These are phyloP conservation scores for Lottia scabra DNA, from an alignment of 2,888 invertebrate species.

Conservation along the genomic window DNA sequence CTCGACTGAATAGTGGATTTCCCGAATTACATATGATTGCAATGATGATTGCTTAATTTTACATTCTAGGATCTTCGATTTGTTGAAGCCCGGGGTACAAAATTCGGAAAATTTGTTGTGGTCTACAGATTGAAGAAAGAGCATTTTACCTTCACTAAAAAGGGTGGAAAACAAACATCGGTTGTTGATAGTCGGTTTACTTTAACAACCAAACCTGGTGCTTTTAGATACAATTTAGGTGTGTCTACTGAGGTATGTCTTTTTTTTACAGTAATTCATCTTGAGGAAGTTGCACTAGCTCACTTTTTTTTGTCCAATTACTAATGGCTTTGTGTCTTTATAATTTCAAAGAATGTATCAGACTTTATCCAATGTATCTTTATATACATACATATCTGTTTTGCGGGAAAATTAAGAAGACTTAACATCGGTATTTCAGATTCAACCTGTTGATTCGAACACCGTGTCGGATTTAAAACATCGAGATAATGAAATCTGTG, in stretches of 20 bases:
- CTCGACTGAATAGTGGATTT: no score
- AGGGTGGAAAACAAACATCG: conserved; percentile 53
- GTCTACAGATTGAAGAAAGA: conserved; percentile 52
- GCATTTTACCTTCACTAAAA: conserved; percentile 38
- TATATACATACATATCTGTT: no score
- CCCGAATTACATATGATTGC: no score
- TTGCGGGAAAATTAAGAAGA: no score
- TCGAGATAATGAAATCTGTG: conserved; percentile 41
- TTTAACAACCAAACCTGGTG: conserved; percentile 44
- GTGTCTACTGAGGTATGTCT: conserved; percentile 50
- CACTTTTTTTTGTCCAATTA: no score
- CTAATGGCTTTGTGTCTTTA: no score
- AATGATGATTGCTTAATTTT: no score
- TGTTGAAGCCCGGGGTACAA: conserved; percentile 46
- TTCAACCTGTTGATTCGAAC: conserved; percentile 54
- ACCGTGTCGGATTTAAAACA: conserved; percentile 50
- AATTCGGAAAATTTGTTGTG: conserved; percentile 52
- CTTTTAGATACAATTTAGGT: conserved; percentile 43
- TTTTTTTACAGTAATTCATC: no score
- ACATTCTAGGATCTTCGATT: conserved; percentile 55
- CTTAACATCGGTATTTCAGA: conserved; percentile 33
- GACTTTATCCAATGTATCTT: no score
- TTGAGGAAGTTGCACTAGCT: no score
- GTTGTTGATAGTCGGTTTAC: conserved; percentile 55
- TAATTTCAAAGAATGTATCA: no score